Percentiles rank a stretch among this genome's conserved stretches.
These are phyloP conservation scores for Calephelis perditalis DNA, from an alignment of 2,888 invertebrate genomes.

Conservation along the genomic window DNA sequence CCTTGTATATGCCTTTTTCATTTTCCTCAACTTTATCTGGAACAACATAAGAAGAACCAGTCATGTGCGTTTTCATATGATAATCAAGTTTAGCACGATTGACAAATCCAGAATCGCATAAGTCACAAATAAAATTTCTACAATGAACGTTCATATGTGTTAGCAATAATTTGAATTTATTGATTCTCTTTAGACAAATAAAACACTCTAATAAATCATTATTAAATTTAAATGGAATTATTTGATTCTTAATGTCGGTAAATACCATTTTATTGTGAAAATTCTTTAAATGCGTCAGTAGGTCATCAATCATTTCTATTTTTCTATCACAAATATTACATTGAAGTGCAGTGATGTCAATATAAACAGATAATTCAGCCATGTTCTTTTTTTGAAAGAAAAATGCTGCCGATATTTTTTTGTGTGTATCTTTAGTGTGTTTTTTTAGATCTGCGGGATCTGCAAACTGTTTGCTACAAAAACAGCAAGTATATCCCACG, in stretches of 20 bases:
- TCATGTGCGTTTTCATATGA: conserved; percentile 30
- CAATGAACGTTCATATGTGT: conserved; percentile 50
- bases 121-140: conserved; percentile 44
- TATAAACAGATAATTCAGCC: conserved; percentile 36
- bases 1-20: too few species aligned
- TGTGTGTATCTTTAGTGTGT: conserved; percentile 36
- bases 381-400: conserved; percentile 14
- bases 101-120: conserved; percentile 37
- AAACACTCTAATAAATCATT: conserved; percentile 37
- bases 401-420: not conserved
- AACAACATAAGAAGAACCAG: conserved; percentile 27
- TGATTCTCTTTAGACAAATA: conserved; percentile 37
- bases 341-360: conserved; percentile 47
- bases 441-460: conserved; percentile 39
- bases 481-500: conserved; percentile 42
- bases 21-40: too few species aligned
- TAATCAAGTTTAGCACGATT: conserved; percentile 30
- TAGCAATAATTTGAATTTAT: conserved; percentile 35
- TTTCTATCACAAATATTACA: conserved; percentile 40
- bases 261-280: conserved; percentile 38
- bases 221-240: conserved; percentile 47
- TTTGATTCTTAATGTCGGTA: conserved; percentile 40
- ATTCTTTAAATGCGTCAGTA: conserved; percentile 33
- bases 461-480: conserved; percentile 35
- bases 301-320: too few species aligned